Base-by-base conservation (phyloP, 2,113 vertebrate species). In the Syngnathus typhle region DNA sequence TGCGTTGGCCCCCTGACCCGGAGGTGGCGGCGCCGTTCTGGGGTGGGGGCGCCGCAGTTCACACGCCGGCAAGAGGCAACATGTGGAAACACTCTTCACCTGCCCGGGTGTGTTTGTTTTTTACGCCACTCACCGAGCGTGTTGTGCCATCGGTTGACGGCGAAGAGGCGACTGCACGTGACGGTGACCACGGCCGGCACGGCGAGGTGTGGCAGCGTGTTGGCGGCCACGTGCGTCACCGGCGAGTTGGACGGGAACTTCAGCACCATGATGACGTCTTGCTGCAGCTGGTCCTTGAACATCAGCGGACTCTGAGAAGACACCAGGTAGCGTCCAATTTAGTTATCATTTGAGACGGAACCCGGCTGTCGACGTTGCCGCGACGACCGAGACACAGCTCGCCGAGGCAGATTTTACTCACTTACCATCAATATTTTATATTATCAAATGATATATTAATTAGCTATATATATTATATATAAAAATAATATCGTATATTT, bases 201-300 rank as follows among this genome's bases (percentile, higher is more conserved):
- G 68, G 93, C 93, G 54, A 99, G 93, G 84, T 99, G 96, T 21
- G 96, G 96, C 75, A 98, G 92, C 0, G 97, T 99, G 88, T 99
- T 98, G 82, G 97, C 96, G 4, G 96, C 95, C 83, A 98, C 95
- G 0, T 98, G 96, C 0, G 97, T 98, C 62, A 99, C 96, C 0
- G 96, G 96, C 6, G 97, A 99, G 78, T 98, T 98, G 44, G 95
- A 99, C 2, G 97, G 97, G 71, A 99, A 99, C 93, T 99, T 99
- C 72, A 98, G 89, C 87, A 99, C 97, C 96, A 98, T 99, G 84
- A 99, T 96, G 79, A 99, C 97, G 78, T 98, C 97, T 90, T 98
- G 96, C 86, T 98, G 97, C 96, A 98, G 95, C 92, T 98, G 97
- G 89, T 99, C 97, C 91, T 98, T 98, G 91, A 98, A 98, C 96